phyloP scores from a whole-genome alignment of 2,888 invertebrate genomes.

The Oligia latruncula region DNA sequence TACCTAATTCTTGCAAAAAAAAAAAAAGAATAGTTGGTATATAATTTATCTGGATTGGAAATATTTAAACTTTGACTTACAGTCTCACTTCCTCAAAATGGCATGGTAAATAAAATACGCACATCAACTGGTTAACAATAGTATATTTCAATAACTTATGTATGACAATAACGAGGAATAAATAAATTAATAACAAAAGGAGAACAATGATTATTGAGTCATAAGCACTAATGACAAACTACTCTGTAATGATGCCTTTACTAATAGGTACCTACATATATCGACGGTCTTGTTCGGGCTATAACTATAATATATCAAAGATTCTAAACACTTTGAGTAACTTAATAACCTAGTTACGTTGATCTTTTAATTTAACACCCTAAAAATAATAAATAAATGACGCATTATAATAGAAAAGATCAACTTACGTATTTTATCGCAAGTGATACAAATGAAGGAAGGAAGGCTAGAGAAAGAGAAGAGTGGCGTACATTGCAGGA shows the following conservation, averaged over 20 bases:
- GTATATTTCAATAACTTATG: constrained; percentile 18
- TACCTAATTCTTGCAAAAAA: too few species aligned
- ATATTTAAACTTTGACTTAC: not conserved
- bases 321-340: not conserved
- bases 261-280: not conserved
- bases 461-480: too few species aligned
- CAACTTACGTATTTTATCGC: not conserved
- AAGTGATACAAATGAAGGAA: not conserved
- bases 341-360: not conserved
- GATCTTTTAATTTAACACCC: not conserved
- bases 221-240: not conserved
- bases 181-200: not conserved
- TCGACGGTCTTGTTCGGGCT: not conserved
- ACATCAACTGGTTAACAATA: constrained; percentile 12
- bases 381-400: not conserved
- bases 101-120: not conserved
- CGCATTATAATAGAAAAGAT: not conserved
- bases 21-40: too few species aligned
- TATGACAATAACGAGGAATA: too few species aligned
- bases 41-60: too few species aligned
- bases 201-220: not conserved
- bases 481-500: too few species aligned
- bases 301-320: not conserved
- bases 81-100: not conserved
- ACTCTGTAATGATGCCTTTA: not conserved